Conservation (phyloP, 2,888 invertebrate genomes). For the Apocheima hispidaria region DNA sequence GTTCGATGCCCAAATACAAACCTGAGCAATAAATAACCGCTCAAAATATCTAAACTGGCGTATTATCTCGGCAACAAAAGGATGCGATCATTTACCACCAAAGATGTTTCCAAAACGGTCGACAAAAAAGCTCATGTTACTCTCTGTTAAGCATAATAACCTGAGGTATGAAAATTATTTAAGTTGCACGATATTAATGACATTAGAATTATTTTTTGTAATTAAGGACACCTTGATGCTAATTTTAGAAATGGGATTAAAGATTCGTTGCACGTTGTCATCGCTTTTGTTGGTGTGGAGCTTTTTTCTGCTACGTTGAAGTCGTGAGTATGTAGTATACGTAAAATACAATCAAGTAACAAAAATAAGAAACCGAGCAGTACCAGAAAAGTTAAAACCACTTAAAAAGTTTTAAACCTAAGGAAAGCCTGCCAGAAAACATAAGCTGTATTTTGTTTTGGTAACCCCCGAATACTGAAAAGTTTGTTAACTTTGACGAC, state of each 20-base stretch:
- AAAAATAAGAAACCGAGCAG: no score
- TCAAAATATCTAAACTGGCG: conserved; percentile 29
- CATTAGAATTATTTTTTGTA: neutral
- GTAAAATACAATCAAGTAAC: no score
- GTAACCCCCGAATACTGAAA: no score
- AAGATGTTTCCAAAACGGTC: conserved; percentile 28
- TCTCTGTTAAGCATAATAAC: conserved; percentile 10
- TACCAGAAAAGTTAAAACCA: no score
- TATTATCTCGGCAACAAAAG: conserved; percentile 30
- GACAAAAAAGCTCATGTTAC: conserved; percentile 17
- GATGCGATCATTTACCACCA: conserved; percentile 30
- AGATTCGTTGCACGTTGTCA: no score
- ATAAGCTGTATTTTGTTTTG: no score
- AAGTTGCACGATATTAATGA: neutral
- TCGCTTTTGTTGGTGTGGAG: no score
- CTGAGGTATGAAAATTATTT: conserved; percentile 14
- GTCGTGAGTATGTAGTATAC: no score
- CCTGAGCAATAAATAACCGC: conserved; percentile 21
- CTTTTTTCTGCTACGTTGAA: no score
- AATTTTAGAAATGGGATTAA: neutral
- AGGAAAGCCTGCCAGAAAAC: no score
- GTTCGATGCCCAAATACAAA: conserved; percentile 12
- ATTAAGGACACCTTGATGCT: neutral
- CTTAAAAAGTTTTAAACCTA: no score
- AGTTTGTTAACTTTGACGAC: no score